Conservation (phyloP, 1,140 invertebrate species). For the Lordiphosa collinella region DNA sequence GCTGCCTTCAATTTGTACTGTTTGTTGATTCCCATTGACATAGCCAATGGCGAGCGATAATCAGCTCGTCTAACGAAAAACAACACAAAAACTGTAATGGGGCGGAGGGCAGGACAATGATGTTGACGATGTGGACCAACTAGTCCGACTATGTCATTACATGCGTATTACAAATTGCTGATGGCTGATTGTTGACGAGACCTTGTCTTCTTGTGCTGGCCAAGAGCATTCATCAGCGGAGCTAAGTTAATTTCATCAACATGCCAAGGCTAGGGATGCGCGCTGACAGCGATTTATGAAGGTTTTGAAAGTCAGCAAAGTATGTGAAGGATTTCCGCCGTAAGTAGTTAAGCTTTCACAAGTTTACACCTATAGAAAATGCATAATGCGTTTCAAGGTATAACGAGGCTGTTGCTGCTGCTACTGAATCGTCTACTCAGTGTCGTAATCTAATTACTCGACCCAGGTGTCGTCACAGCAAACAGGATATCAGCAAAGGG, state of each 20-base stretch:
- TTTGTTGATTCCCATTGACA: slow-evolving; percentile 21
- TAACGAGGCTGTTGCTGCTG: slow-evolving; percentile 5
- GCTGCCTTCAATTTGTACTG: slow-evolving; percentile 13
- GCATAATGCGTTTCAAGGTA: slow-evolving; percentile 1
- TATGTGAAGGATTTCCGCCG: too few relatives aligned
- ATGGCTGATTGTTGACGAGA: slow-evolving; percentile 36
- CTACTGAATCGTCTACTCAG: slow-evolving; percentile 15
- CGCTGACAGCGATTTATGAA: too few relatives aligned
- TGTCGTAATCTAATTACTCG: slow-evolving; percentile 55
- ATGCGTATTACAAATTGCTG: slow-evolving; percentile 52
- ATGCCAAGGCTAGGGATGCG: too few relatives aligned
- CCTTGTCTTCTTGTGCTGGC: slow-evolving; percentile 8
- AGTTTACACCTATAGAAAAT: too few relatives aligned
- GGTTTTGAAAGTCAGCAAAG: too few relatives aligned
- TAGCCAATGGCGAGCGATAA: slow-evolving; percentile 45
- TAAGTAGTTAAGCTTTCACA: too few relatives aligned
- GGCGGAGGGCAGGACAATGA: slow-evolving; percentile 30
- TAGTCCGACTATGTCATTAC: slow-evolving; percentile 38
- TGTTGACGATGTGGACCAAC: slow-evolving; percentile 38
- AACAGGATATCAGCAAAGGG: neutral
- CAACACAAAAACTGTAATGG: slow-evolving; percentile 11
- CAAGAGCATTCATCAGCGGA: slow-evolving; percentile 16
- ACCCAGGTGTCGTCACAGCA: slow-evolving; percentile 4
- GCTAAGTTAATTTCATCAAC: neutral
- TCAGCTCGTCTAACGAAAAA: slow-evolving; percentile 50